A percentile compares a stretch with the other conserved stretches of the same genome.
phyloP scores from a whole-genome alignment of 1,140 invertebrate genomes.

The Hypothenemus hampei region DNA sequence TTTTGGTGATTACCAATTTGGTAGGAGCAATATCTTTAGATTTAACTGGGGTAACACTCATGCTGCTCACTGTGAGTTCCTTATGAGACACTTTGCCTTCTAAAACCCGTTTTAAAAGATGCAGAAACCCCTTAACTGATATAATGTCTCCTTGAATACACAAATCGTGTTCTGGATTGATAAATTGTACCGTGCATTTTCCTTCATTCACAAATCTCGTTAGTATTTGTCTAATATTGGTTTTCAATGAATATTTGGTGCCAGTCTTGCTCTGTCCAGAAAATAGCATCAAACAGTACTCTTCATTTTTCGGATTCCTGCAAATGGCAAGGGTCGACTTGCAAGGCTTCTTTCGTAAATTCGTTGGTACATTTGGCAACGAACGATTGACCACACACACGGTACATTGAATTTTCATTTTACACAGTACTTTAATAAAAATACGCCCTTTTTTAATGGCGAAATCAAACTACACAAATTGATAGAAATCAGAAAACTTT shows the following conservation, averaged over 20 bases:
- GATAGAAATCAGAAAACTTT: too few species aligned
- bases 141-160: conserved; percentile 61
- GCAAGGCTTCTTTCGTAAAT: conserved; percentile 47
- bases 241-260: conserved; percentile 60
- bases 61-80: conserved; percentile 51
- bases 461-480: too few species aligned
- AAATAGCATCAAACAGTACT: conserved; percentile 61
- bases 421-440: too few species aligned
- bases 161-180: conserved; percentile 63
- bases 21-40: conserved; percentile 46
- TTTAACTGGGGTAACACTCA: conserved; percentile 47
- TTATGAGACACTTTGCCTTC: conserved; percentile 54
- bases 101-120: conserved; percentile 56
- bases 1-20: conserved; percentile 57
- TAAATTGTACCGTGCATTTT: conserved; percentile 67
- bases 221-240: conserved; percentile 61
- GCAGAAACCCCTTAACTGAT: conserved; percentile 64
- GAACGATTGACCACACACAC: conserved; percentile 58
- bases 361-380: conserved; percentile 45
- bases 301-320: conserved; percentile 54
- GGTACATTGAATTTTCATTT: conserved; percentile 65
- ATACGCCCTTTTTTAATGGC: too few species aligned
- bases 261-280: conserved; percentile 60
- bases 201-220: conserved; percentile 66
- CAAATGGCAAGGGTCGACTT: conserved; percentile 62